Evolutionary conservation across 2,888 invertebrate species (phyloP).

Genomic region (Fissipunctia ypsillon): DNA sequence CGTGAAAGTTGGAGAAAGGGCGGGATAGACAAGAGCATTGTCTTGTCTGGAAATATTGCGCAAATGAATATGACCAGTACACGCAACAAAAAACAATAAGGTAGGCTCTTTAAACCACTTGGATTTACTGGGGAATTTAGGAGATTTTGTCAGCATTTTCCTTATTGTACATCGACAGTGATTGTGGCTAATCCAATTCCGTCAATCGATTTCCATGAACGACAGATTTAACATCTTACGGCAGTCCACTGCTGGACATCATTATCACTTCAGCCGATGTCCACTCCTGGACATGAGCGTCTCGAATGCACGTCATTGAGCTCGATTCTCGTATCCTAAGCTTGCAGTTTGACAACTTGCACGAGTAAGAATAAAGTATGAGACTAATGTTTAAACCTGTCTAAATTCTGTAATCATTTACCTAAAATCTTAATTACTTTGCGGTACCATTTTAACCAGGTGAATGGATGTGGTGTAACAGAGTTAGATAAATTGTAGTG

Average conservation of each 20-base stretch:
- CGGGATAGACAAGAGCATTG: too few relatives aligned
- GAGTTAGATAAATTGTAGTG: slow-evolving; percentile 58
- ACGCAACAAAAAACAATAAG: not conserved
- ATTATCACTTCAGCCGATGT: too few relatives aligned
- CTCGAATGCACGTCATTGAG: not conserved
- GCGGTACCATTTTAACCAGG: slow-evolving; percentile 51
- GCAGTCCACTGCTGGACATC: not conserved
- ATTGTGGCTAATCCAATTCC: too few relatives aligned
- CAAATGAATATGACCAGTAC: not conserved
- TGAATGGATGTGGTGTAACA: slow-evolving; percentile 52
- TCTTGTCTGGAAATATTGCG: not conserved
- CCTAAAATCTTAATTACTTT: slow-evolving; percentile 63
- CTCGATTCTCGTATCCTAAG: not conserved
- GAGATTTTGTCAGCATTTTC: not conserved
- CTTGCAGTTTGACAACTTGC: not conserved
- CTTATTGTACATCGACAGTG: not conserved
- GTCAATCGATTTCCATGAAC: not conserved
- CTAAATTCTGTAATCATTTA: slow-evolving; percentile 50
- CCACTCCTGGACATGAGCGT: too few relatives aligned
- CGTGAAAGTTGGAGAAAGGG: not conserved
- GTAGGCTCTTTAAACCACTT: not conserved
- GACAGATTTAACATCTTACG: not conserved
- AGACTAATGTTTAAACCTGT: slow-evolving; percentile 15
- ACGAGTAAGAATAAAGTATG: slow-evolving; percentile 5
- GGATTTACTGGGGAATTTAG: not conserved